Conservation (phyloP, 2,797 vertebrate genomes). For the Rhabdophis nuchalis region DNA sequence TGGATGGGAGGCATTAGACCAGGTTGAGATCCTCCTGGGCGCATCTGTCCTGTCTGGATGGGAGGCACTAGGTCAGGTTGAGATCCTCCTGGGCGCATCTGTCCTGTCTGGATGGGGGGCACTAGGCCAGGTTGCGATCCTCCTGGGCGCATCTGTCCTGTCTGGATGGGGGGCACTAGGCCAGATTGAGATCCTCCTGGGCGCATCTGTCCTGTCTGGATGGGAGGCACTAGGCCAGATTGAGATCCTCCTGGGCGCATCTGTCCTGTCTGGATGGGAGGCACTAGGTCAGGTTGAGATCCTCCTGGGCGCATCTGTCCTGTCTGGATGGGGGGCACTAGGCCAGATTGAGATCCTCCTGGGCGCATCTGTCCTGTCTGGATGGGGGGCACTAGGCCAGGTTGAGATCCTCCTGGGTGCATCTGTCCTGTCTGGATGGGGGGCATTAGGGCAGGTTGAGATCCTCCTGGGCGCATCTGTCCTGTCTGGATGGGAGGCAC, state of each 20-base stretch:
- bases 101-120: background rate
- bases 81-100: background rate
- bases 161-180: background rate
- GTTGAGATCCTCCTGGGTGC: background rate
- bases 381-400: background rate
- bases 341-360: background rate
- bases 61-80: background rate
- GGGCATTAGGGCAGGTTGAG: accelerated
- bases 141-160: background rate
- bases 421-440: accelerated
- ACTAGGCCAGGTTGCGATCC: accelerated
- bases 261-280: accelerated
- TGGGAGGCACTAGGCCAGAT: too few relatives aligned
- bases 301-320: accelerated
- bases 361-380: background rate
- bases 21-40: background rate
- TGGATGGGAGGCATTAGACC: background rate
- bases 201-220: background rate
- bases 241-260: background rate
- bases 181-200: background rate
- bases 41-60: background rate
- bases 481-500: background rate
- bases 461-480: background rate
- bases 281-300: background rate
- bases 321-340: background rate